These are phyloP conservation scores for Vollenhovia emeryi DNA, from an alignment of 1,140 invertebrate species.

Conservation along the genomic window DNA sequence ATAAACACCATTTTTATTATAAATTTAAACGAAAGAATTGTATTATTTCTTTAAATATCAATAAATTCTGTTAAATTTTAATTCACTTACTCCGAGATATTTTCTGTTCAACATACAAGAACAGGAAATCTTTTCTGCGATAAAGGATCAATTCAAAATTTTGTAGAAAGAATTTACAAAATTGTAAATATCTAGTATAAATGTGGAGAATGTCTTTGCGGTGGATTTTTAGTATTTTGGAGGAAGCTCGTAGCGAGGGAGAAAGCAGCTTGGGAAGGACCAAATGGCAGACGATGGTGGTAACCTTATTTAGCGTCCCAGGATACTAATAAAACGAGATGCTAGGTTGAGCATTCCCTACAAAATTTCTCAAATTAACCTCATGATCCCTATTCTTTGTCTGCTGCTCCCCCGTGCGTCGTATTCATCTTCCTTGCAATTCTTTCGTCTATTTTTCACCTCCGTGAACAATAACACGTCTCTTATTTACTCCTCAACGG, in stretches of 20 bases:
- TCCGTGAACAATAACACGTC: neutral
- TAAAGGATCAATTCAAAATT: neutral
- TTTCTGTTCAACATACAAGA: neutral
- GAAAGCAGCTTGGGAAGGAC: neutral
- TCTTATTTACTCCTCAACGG: slow-evolving; percentile 8
- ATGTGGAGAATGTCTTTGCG: slow-evolving; percentile 13
- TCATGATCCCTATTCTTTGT: slow-evolving; percentile 42
- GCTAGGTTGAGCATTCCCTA: slow-evolving; percentile 59
- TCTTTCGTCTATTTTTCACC: slow-evolving; percentile 18
- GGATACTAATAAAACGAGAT: slow-evolving; percentile 72
- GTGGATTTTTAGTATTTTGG: neutral
- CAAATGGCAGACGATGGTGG: neutral
- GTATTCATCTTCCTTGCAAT: slow-evolving; percentile 22
- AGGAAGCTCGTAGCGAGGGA: neutral
- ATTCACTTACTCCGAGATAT: neutral
- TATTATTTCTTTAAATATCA: neutral
- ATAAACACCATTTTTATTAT: too few relatives aligned
- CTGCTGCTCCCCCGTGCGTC: slow-evolving; percentile 13
- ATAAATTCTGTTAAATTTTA: neutral
- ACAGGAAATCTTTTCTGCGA: neutral
- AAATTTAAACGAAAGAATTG: neutral
- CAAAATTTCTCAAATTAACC: slow-evolving; percentile 54
- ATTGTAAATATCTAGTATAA: too few relatives aligned
- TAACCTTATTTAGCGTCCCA: slow-evolving; percentile 70
- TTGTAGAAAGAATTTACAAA: too few relatives aligned